Base-by-base conservation (phyloP, 2,113 vertebrate species). In the Brienomyrus brachyistius region DNA sequence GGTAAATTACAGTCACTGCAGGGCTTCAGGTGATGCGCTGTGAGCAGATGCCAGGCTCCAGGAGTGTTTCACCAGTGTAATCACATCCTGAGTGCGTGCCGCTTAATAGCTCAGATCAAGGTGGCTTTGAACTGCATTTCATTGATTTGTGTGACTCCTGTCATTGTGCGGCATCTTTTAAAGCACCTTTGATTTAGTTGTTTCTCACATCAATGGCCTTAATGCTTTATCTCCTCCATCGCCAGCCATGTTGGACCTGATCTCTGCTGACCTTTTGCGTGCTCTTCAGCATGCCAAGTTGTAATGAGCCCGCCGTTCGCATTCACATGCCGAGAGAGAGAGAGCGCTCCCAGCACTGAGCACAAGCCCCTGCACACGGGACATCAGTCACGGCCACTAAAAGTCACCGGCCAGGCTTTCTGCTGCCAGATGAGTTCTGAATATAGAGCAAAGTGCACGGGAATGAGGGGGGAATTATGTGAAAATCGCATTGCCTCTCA, bases 61-160 rank as follows among this genome's bases (percentile, higher is more conserved):
- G 19, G 74, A 80, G 74, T 43, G 74, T 80, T 15, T 40, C 17
- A 48, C 17, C 40, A 48, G 45, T 45, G 10, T 84, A 84, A 83
- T 48, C 23, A 86, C 19, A 54, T 35, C 43, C 85, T 35, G 27
- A 52, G 50, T 21, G 27, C 11, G 51, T 7, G 11, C 85, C 8
- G 48, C 52, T 89, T 50, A 54, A 89, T 77, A 45, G 27, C 35
- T 89, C 48, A 43, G 47, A 13, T 89, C 43, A 74, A 89, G 62
- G 21, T 9, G 9, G 88, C 19, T 43, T 47, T 89, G 45, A 77
- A 48, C 66, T 80, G 50, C 47, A 47, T 48, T 80, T 23, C 31
- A 50, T n/a, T 52, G 70, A 40, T 23, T 80, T 45, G 3, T 40
- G n/a, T 80, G 35, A 23, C 6, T 51, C 17, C 88, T 82, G 47